These are phyloP conservation scores for Perodicticus potto DNA, from an alignment of 2,797 vertebrate species.

Conservation along the genomic window DNA sequence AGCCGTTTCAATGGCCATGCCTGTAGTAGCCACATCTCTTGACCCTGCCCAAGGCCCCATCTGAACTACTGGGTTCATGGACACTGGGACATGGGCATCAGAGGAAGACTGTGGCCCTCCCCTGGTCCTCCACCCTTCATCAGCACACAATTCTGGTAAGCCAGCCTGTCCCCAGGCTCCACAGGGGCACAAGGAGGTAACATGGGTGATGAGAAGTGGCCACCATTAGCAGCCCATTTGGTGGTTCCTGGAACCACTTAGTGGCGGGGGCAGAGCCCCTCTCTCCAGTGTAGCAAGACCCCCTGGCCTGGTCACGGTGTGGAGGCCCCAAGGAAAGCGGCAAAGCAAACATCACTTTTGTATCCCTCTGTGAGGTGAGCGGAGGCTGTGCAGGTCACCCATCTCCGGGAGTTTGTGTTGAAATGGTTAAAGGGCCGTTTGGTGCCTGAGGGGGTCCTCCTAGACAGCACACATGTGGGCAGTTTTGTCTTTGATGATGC, in stretches of 20 bases:
- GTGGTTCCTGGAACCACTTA: neutral
- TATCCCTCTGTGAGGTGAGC: accelerated
- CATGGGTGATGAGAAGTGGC: neutral
- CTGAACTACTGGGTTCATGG: neutral
- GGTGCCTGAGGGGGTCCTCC: neutral
- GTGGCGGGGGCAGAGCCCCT: neutral
- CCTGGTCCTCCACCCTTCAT: neutral
- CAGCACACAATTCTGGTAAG: neutral
- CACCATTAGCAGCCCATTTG: neutral
- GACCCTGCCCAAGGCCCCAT: neutral
- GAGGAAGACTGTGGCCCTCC: neutral
- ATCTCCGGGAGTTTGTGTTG: neutral
- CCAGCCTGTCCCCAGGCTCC: neutral
- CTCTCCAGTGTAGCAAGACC: neutral
- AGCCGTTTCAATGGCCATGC: neutral
- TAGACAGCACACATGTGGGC: neutral
- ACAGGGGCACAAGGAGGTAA: neutral
- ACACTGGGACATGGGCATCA: neutral
- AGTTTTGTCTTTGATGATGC: neutral
- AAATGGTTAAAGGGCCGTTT: neutral
- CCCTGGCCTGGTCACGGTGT: neutral
- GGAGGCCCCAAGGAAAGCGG: neutral
- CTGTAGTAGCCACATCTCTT: neutral
- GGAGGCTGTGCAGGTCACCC: neutral
- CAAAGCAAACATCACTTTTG: accelerated